Evolutionary conservation across 2,888 invertebrate species (phyloP).

Genomic region (Andrena chrysosceles): DNA sequence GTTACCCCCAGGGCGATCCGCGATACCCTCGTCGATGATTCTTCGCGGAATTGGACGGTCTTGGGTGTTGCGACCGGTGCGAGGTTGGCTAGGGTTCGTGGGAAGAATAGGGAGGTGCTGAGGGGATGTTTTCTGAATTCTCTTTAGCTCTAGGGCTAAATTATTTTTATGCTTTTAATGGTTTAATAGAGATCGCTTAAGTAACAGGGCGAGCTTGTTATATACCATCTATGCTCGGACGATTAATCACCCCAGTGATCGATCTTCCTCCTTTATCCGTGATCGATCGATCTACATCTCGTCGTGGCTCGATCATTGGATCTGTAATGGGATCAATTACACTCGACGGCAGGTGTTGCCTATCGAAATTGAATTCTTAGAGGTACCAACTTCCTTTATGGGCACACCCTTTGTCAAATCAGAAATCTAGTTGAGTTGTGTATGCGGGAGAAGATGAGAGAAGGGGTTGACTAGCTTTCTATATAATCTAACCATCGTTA

Average conservation of each 20-base stretch:
- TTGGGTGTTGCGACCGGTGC: not conserved
- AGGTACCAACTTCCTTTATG: not conserved
- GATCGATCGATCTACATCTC: constrained; percentile 17
- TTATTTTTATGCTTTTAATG: too few species aligned
- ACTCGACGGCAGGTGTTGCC: constrained; percentile 34
- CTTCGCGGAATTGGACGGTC: constrained; percentile 14
- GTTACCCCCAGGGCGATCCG: constrained; percentile 20
- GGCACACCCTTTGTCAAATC: not conserved
- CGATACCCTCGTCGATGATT: constrained; percentile 26
- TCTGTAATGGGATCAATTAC: constrained; percentile 21
- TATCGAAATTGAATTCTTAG: constrained; percentile 34
- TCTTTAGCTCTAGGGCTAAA: too few species aligned
- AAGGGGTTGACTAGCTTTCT: too few species aligned
- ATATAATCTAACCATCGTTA: too few species aligned
- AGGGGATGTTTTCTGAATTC: too few species aligned
- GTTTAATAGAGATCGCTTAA: too few species aligned
- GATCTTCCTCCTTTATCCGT: constrained; percentile 7
- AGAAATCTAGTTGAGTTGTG: not conserved
- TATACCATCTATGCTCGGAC: not conserved
- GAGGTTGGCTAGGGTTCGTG: not conserved
- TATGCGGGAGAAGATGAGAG: too few species aligned
- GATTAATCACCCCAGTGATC: constrained; percentile 37
- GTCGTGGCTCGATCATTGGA: constrained; percentile 17
- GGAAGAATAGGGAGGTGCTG: not conserved
- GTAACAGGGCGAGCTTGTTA: too few species aligned